Evolutionary conservation across 2,113 vertebrate species (phyloP), one percentile per base, ranked within the genome.

Genomic region (Malurus alboscapulatus): DNA sequence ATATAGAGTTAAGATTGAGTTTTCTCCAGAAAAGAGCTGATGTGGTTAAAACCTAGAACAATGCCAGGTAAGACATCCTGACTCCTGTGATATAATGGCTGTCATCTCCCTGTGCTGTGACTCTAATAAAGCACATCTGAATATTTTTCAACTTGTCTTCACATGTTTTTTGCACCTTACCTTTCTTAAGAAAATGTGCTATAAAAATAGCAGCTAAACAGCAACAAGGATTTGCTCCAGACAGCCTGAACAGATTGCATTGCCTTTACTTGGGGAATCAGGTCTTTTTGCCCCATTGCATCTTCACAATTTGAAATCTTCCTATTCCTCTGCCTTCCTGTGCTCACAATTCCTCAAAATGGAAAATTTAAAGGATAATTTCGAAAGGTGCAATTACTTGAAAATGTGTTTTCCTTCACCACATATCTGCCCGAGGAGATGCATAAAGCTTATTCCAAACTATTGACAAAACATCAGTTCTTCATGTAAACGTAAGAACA

Each of bases 31-130:
- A 63, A 32, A 17, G 2, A 73, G 19, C 0, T 7, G 12, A 2
- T 29, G 6, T 25, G 24, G 22, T 29, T 87, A 50, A 73, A 77
- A 6, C 1, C 1, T 0, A 10, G 6, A 3, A 4, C 1, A 15
- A 12, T 8, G 7, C 7, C 4, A 34, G 44, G 8, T 6, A 5
- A 11, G 10, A 7, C 1, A 21, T 14, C 12, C 10, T 32, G 10
- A 9, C 17, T 58, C 25, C 38, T 22, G 0, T 38, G 20, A 48
- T 4, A 2, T 6, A 47, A 5, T 1, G 5, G 13, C n/a, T 76
- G 10, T 10, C 30, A 38, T 34, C 14, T 8, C 34, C 17, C 19
- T 72, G 0, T 58, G 16, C 29, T 84, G 42, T n/a, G 32, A n/a
- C 72, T 55, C 14, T 89, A 11, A 42, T 44, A 32, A 25, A 71